Base-by-base conservation (phyloP, 2,113 vertebrate species). In the Hepsetus odoe region DNA sequence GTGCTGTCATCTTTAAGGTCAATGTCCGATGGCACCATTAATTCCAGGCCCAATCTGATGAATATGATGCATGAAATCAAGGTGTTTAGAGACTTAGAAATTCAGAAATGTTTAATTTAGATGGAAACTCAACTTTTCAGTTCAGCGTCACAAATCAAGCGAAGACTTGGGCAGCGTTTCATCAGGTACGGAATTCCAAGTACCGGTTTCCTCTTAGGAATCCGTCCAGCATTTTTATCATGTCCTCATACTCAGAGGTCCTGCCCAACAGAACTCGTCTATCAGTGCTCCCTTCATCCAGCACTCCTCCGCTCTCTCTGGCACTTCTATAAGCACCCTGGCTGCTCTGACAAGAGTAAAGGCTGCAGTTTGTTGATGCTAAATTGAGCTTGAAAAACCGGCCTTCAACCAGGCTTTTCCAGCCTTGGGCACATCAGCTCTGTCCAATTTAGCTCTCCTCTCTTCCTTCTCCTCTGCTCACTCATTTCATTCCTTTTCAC, bases 321-420 rank as follows among this genome's bases (percentile, higher is more conserved):
- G 61, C 61, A 62, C 69, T 35, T 44, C 24, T 71, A 1, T 65
- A 58, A 68, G 68, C 61, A 1, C 51, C 20, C 65, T 67, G 38
- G 77, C 85, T 46, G 2, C 49, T 56, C 28, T 77, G 75, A 86
- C 55, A 78, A 73, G 71, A 71, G 78, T 44, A 59, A 64, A 35
- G 40, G 49, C 77, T 76, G 77, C 22, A 62, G 73, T 49, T 56
- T 81, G 70, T 77, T 86, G 83, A 86, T 81, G 87, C 69, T 88
- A 86, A 88, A 90, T 85, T 83, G 86, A 88, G 87, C 88, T 79
- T 85, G 88, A 92, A 89, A 90, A 69, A 79, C 18, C 77, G 84
- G 84, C 84, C 84, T 83, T 72, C 51, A 55, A 40, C 68, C 32
- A 55, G 62, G 46, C 59, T 83, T 62, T 70, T 76, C 58, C 53